Base-by-base conservation (phyloP, 2,888 invertebrate genomes). In the Thymelicus lineola region DNA sequence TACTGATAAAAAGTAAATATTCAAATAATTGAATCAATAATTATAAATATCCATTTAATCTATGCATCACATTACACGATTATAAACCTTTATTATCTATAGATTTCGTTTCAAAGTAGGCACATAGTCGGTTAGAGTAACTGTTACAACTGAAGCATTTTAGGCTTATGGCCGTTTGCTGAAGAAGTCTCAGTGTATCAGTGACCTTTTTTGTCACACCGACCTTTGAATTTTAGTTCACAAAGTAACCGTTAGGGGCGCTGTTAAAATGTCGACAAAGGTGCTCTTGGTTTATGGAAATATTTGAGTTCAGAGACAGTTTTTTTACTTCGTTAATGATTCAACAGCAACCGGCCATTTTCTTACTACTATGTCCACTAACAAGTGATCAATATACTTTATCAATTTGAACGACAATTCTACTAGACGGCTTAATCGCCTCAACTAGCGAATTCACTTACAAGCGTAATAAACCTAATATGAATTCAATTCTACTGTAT, bases 61-160 rank as follows among this genome's bases (percentile, higher is more conserved):
- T 64, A 64, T 62, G 63, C 63, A 59, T 64, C 59, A 69, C 59
- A 59, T 38, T 69, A 64, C 63, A 64, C 57, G 58, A 64, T 64
- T 64, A 70, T 59, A 65, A 53, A 57, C 45, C 9, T 63, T 70
- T 64, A 70, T 70, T 70, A 70, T 70, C 69, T 70, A 70, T 50
- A 70, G 36, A 58, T 69, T 64, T 64, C 69, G 69, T 71, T 75
- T 75, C 66, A 70, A 71, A 74, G 75, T 76, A 79, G 79, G 79
- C 79, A 79, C 79, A 74, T 79, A 71, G 71, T 78, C 69, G 79
- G 79, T 77, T 74, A 50, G 63, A 64, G 42, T 35, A 64, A 70
- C 63, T 59, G 63, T 64, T 50, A 42, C 42, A 53, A 63, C 45
- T 59, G 64, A 64, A 70, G 69, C 69, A 38, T 57, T n/a, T 63